A percentile compares a stretch with the other conserved stretches of the same genome.
These are phyloP conservation scores for Tortricodes alternella DNA, from an alignment of 2,888 invertebrate species.

Conservation along the genomic window DNA sequence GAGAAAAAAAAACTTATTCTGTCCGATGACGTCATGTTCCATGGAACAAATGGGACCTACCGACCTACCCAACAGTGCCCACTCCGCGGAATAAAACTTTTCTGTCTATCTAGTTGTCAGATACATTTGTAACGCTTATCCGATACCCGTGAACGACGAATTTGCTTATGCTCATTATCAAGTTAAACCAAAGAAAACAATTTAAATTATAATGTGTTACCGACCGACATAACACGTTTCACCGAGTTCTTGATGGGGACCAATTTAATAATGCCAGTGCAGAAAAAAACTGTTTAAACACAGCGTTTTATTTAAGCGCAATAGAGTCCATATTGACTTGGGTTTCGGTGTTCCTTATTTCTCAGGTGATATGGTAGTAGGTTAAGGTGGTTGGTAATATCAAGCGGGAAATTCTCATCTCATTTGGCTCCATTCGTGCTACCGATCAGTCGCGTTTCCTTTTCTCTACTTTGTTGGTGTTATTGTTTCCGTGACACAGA, in stretches of 20 bases:
- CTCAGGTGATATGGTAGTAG: neutral
- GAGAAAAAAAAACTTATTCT: no score
- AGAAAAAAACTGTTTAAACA: neutral
- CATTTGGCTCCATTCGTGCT: constrained; percentile 14
- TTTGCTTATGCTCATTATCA: no score
- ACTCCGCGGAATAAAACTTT: no score
- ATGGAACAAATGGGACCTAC: no score
- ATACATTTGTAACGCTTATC: no score
- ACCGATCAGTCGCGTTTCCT: constrained; percentile 12
- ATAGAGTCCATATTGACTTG: neutral
- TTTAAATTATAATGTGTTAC: neutral
- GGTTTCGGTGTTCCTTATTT: neutral
- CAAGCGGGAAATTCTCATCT: constrained; percentile 12
- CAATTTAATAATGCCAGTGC: neutral
- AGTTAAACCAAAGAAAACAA: neutral
- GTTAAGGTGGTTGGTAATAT: neutral
- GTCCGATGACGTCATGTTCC: no score
- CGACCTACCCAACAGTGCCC: no score
- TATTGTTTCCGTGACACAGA: neutral
- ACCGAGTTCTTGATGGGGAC: neutral
- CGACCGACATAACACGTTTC: constrained; percentile 7
- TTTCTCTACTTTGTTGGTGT: neutral
- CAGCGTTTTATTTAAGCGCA: neutral
- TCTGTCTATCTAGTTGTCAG: no score
- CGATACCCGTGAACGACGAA: neutral